These are phyloP conservation scores for Ptychoptera albimana DNA, from an alignment of 2,888 invertebrate genomes.

Conservation along the genomic window DNA sequence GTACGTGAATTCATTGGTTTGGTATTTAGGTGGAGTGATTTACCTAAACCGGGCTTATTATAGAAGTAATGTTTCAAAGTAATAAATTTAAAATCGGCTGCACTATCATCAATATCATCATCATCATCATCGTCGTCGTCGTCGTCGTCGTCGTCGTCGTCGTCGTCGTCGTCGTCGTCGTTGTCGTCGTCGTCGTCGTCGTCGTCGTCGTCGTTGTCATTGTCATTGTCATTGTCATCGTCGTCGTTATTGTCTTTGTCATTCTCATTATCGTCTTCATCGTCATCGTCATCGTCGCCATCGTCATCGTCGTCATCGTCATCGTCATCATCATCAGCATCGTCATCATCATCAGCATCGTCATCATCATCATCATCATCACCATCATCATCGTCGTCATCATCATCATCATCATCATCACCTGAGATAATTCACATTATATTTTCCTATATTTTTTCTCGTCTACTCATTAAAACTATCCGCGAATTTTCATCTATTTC, in stretches of 20 bases:
- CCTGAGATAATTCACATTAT: too few species aligned
- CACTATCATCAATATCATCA: slow-evolving; percentile 16
- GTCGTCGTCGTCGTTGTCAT: slow-evolving; percentile 26
- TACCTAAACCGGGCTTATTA: neutral
- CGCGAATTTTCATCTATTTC: too few species aligned
- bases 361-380: slow-evolving; percentile 24
- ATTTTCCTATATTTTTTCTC: too few species aligned
- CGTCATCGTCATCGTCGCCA: slow-evolving; percentile 30
- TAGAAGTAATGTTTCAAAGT: neutral
- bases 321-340: slow-evolving; percentile 24
- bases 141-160: slow-evolving; percentile 18
- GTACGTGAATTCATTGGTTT: neutral
- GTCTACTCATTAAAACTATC: too few species aligned
- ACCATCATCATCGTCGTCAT: slow-evolving; percentile 30
- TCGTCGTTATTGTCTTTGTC: slow-evolving; percentile 21
- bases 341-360: slow-evolving; percentile 28
- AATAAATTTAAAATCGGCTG: slow-evolving; percentile 6
- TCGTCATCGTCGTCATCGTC: slow-evolving; percentile 27
- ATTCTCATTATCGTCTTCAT: slow-evolving; percentile 28
- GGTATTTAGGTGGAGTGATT: neutral
- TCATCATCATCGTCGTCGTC: slow-evolving; percentile 24
- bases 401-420: slow-evolving; percentile 31
- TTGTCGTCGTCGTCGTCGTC: slow-evolving; percentile 30
- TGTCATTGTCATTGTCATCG: slow-evolving; percentile 16
- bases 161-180: slow-evolving; percentile 26